Evolutionary conservation across 2,797 vertebrate species (phyloP), one percentile per base, ranked within the genome.

Genomic region (Oryzias sinensis): DNA sequence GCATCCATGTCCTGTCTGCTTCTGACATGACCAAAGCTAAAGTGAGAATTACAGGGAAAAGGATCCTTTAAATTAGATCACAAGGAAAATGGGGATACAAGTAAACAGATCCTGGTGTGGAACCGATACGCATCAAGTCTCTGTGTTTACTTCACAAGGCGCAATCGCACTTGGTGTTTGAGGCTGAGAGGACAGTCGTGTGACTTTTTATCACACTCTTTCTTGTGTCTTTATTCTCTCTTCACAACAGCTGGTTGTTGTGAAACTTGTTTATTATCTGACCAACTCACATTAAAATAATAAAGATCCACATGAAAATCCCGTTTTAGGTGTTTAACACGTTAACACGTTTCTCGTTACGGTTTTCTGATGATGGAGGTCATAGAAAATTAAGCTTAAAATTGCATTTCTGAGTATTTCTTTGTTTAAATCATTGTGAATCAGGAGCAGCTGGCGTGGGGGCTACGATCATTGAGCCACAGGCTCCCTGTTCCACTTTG

Each of bases 1-100:
- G 84, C 88, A 90, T 89, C 88, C 89, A 87, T 57, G 86, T 70
- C 76, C 54, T 18, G 79, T 88, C 80, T 83, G 74, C 52, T 48
- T 77, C 77, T 81, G 87, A 88, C 82, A 79, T 72, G 59, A 44
- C 65, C 4, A 4, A 64, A 40, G 81, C 66, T 62, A 54, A 79
- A 82, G 82, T 86, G 84, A 83, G 79, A 88, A 83, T 87, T 85
- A 80, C 63, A 59, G 6, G 71, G 63, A 67, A 63, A 70, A 76
- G 75, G 76, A 77, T 70, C 59, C 56, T 76, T 52, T 73, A 74
- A 88, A 86, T 88, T 71, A 89, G 81, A 84, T 83, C 70, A 77
- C 57, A 64, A 29, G 73, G 83, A 72, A 62, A 67, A 64, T 49
- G 70, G 72, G 65, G 46, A 15, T 53, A 43, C 80, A 89, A 81